Base-by-base conservation (phyloP, 1,140 invertebrate genomes). In the Sipha flava region DNA sequence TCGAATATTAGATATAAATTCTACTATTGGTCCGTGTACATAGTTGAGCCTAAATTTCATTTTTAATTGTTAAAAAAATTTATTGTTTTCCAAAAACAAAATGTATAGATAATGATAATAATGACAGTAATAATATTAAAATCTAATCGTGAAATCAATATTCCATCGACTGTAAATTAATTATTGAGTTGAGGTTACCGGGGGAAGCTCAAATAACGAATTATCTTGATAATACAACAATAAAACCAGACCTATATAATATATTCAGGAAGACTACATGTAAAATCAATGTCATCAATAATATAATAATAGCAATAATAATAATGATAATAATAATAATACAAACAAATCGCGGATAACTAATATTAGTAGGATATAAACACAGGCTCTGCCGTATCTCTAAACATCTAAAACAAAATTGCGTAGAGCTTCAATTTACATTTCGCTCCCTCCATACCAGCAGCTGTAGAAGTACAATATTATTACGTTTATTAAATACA, bases 301-400 rank as follows among this genome's bases (percentile, higher is more conserved):
- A 18, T 47, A 70, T 68, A 45, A 68, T 70, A 47, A 70, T 70
- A 45, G 40, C 40, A 68, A 66, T 66, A 62, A 62, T 62, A 66
- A 40, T 40, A 40, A 49, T 49, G n/a, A 49, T 52, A 52, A 10
- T 40, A 66, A 16, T 43, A 70, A 47, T 18, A 18, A n/a, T 47
- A 70, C 40, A 45, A 68, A 66, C 62, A 23, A 45, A 68, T 45
- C 14, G n/a, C n/a, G 64, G 64, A 68, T 3, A 45, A 68, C 64
- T 68, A 68, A 68, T 45, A 68, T 68, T 68, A 68, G 23, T 68
- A 68, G 64, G 64, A 68, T 68, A 45, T 18, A 68, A 68, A 68
- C 21, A 68, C 64, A 45, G 37, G 37, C 37, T 26, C 14, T 45
- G 21, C n/a, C n/a, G n/a, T n/a, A n/a, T n/a, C n/a, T 23, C 14